These are phyloP conservation scores for Dryocosmus kuriphilus DNA, from an alignment of 2,888 invertebrate genomes.

Conservation along the genomic window DNA sequence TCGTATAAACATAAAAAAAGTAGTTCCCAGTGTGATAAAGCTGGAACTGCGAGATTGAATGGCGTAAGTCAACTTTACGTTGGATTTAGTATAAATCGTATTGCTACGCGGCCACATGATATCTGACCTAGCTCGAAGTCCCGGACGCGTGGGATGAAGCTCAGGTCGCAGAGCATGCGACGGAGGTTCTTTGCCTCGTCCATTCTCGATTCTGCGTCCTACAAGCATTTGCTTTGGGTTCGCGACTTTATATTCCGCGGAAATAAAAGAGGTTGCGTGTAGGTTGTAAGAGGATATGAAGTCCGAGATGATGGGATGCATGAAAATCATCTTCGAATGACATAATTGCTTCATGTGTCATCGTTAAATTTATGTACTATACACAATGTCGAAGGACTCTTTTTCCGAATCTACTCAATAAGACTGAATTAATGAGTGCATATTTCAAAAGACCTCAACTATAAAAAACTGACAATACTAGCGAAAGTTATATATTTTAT, in stretches of 20 bases:
- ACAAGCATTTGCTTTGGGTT: constrained; percentile 4
- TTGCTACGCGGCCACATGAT: constrained; percentile 33
- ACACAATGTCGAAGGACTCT: not conserved
- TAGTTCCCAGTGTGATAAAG: constrained; percentile 25
- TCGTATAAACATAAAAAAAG: constrained; percentile 30
- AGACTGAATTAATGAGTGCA: not conserved
- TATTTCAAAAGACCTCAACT: not conserved
- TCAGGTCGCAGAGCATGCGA: constrained; percentile 35
- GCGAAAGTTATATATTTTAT: too few species aligned
- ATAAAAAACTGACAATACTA: not conserved
- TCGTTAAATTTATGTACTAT: constrained; percentile 25
- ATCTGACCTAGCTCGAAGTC: constrained; percentile 5
- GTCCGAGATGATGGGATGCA: constrained; percentile 6
- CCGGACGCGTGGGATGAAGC: constrained; percentile 31
- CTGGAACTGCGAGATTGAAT: constrained; percentile 32
- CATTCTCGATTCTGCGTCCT: constrained; percentile 39
- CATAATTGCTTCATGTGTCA: constrained; percentile 16
- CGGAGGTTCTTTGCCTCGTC: constrained; percentile 26
- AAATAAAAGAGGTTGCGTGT: constrained; percentile 13
- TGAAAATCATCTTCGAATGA: constrained; percentile 18
- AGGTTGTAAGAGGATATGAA: constrained; percentile 5
- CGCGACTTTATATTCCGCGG: constrained; percentile 20
- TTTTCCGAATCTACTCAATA: not conserved
- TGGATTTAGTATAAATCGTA: constrained; percentile 33
- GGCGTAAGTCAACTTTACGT: constrained; percentile 19